Conservation (phyloP, 2,113 vertebrate species). For the Periophthalmodon schlosseri region DNA sequence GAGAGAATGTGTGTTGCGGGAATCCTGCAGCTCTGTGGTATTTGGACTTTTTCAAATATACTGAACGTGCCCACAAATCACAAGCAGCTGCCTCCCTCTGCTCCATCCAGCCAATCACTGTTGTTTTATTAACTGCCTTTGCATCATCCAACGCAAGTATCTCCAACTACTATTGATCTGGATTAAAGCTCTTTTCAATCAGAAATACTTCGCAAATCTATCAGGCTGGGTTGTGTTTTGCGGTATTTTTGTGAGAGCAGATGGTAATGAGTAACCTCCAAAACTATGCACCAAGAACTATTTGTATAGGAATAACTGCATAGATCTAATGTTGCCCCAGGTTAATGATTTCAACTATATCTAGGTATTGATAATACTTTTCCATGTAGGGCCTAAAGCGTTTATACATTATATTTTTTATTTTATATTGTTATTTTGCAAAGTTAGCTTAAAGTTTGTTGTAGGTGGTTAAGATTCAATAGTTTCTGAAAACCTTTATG, state of each 20-base stretch:
- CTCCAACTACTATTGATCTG: background rate
- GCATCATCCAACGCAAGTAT: background rate
- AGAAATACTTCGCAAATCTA: constrained; percentile 14
- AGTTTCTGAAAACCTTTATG: background rate
- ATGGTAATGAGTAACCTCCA: background rate
- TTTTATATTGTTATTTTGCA: background rate
- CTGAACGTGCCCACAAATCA: background rate
- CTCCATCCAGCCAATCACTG: background rate
- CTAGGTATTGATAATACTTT: background rate
- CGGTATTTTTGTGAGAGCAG: background rate
- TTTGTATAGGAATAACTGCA: background rate
- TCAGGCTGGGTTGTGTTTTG: constrained; percentile 9
- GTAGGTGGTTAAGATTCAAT: background rate
- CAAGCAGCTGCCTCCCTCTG: constrained; percentile 2
- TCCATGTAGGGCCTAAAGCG: background rate
- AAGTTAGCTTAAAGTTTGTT: background rate
- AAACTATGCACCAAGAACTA: background rate
- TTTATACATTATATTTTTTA: background rate
- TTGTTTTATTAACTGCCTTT: constrained; percentile 13
- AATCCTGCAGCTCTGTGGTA: constrained; percentile 5
- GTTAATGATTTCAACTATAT: background rate
- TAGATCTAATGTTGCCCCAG: background rate
- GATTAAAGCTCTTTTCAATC: background rate
- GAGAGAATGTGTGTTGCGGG: constrained; percentile 5
- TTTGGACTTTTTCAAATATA: background rate